phyloP scores from a whole-genome alignment of 2,113 vertebrate genomes.

The Lasiurus cinereus region DNA sequence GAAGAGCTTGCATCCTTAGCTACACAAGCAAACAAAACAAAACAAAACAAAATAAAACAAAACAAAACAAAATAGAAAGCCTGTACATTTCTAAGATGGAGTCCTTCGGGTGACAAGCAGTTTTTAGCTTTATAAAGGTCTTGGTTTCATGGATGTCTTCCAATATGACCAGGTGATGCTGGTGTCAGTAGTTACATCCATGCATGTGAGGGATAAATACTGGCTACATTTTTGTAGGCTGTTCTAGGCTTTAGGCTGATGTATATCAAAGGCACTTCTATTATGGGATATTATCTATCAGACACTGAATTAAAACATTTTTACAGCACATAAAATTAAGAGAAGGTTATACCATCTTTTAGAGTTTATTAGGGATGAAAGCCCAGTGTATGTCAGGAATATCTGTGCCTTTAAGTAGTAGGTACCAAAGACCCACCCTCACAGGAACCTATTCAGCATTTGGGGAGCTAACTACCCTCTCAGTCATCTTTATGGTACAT shows the following conservation, averaged over 20 bases:
- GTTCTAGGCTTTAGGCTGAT: background rate
- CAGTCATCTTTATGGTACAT: background rate
- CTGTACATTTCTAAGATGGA: background rate
- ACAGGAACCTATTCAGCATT: background rate
- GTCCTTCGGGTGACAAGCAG: background rate
- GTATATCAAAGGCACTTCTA: background rate
- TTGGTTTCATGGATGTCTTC: background rate
- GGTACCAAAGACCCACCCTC: background rate
- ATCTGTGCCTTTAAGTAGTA: background rate
- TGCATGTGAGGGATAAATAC: background rate
- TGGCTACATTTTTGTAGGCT: background rate
- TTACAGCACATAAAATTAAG: background rate
- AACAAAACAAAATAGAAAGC: background rate
- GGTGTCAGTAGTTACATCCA: background rate
- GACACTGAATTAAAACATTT: background rate
- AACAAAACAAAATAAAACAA: no score
- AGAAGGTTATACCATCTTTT: background rate
- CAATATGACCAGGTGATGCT: background rate
- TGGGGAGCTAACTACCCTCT: background rate
- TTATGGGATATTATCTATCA: background rate
- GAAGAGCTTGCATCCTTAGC: background rate
- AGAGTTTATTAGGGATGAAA: background rate
- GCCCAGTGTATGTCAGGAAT: background rate
- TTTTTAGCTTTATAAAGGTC: background rate
- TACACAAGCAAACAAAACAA: background rate